Conservation (phyloP, 2,888 invertebrate species). For the Tupiocoris notatus region DNA sequence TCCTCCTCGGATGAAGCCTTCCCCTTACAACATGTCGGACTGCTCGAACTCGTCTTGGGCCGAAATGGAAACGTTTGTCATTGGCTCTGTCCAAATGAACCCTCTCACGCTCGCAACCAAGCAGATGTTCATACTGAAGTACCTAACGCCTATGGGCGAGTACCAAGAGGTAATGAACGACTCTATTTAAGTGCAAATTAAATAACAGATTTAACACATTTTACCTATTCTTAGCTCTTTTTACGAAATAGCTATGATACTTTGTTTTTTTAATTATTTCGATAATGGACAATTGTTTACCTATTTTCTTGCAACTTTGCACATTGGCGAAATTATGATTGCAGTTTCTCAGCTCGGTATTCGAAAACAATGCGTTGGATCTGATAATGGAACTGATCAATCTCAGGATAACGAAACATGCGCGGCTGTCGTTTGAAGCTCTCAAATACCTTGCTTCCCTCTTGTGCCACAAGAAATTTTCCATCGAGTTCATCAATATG, state of each 20-base stretch:
- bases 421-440: conserved; percentile 92
- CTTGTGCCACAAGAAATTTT: conserved; percentile 97
- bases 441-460: conserved; percentile 91
- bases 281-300: too few relatives aligned
- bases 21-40: conserved; percentile 54
- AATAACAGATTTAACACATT: too few relatives aligned
- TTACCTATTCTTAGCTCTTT: too few relatives aligned
- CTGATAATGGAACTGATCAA: conserved; percentile 89
- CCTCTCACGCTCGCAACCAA: conserved; percentile 85
- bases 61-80: conserved; percentile 83
- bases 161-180: conserved; percentile 89
- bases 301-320: too few relatives aligned
- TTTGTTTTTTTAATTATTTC: too few relatives aligned
- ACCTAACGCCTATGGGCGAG: conserved; percentile 95
- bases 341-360: conserved; percentile 85
- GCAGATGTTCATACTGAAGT: conserved; percentile 89
- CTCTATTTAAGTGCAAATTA: too few relatives aligned
- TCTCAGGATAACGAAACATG: conserved; percentile 82
- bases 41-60: conserved; percentile 88
- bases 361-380: conserved; percentile 88
- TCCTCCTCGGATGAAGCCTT: conserved; percentile 52
- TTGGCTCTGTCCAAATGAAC: conserved; percentile 84
- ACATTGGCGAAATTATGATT: too few relatives aligned
- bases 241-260: too few relatives aligned
- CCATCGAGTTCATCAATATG: conserved; percentile 88